These are phyloP conservation scores for Exephanes ischioxanthus DNA, from an alignment of 2,888 invertebrate species.

Conservation along the genomic window DNA sequence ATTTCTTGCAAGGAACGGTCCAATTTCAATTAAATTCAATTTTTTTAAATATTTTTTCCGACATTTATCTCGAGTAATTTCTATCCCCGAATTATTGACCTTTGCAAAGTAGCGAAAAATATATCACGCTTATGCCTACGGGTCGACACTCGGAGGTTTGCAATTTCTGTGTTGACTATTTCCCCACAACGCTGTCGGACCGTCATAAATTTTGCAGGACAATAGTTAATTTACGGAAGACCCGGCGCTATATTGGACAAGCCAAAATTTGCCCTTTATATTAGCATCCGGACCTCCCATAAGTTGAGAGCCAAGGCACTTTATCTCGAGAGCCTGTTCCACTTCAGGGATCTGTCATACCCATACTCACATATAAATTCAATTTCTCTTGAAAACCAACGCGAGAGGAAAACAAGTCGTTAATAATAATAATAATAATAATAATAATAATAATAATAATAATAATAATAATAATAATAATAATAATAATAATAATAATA, in stretches of 20 bases:
- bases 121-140: neutral
- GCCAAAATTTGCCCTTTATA: neutral
- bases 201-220: neutral
- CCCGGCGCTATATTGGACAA: neutral
- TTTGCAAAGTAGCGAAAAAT: neutral
- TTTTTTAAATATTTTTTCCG: too few relatives aligned
- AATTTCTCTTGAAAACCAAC: neutral
- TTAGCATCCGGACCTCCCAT: neutral
- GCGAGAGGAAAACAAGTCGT: neutral
- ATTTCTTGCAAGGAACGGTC: too few relatives aligned
- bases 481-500: too few relatives aligned
- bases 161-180: neutral
- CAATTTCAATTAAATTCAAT: too few relatives aligned
- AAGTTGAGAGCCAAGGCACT: neutral
- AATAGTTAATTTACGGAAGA: neutral
- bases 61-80: too few relatives aligned
- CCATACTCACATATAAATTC: neutral
- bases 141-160: neutral
- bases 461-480: neutral
- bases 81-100: neutral
- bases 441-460: neutral
- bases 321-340: neutral
- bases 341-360: neutral
- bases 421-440: neutral
- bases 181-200: neutral